These are phyloP conservation scores for Acanthosoma haemorrhoidale DNA, from an alignment of 2,888 invertebrate species.

Conservation along the genomic window DNA sequence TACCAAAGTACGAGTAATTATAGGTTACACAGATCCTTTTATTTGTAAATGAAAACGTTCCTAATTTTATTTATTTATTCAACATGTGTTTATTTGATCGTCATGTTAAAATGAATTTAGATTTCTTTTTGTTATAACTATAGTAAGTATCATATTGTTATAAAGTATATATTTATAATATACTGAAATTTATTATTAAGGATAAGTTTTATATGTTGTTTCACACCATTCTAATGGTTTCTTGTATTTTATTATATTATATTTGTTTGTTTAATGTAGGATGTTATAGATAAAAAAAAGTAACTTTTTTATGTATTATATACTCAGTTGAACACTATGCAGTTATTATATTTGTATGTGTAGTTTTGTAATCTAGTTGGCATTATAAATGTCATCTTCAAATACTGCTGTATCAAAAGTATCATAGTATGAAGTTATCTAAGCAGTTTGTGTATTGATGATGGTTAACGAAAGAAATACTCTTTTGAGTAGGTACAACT, in stretches of 20 bases:
- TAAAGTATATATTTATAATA: slow-evolving; percentile 16
- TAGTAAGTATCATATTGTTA: slow-evolving; percentile 7
- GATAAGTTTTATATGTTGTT: slow-evolving; percentile 5
- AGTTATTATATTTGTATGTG: too few relatives aligned
- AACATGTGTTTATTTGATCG: neutral
- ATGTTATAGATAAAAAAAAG: neutral
- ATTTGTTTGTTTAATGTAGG: neutral
- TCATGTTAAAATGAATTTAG: neutral
- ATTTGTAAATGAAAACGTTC: slow-evolving; percentile 14
- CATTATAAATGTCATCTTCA: too few relatives aligned
- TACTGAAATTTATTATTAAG: neutral
- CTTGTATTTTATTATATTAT: neutral
- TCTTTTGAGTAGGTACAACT: too few relatives aligned
- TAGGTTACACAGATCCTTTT: neutral
- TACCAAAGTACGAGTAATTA: neutral
- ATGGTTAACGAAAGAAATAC: too few relatives aligned
- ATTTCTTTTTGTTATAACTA: neutral
- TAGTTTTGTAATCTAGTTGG: too few relatives aligned
- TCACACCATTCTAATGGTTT: neutral
- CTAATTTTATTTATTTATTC: neutral
- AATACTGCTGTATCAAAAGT: too few relatives aligned
- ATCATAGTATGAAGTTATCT: too few relatives aligned
- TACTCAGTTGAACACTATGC: too few relatives aligned
- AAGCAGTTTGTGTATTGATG: too few relatives aligned
- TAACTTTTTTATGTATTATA: neutral